Evolutionary conservation across 2,797 vertebrate genomes (phyloP).

Genomic region (Diceros bicornis): DNA sequence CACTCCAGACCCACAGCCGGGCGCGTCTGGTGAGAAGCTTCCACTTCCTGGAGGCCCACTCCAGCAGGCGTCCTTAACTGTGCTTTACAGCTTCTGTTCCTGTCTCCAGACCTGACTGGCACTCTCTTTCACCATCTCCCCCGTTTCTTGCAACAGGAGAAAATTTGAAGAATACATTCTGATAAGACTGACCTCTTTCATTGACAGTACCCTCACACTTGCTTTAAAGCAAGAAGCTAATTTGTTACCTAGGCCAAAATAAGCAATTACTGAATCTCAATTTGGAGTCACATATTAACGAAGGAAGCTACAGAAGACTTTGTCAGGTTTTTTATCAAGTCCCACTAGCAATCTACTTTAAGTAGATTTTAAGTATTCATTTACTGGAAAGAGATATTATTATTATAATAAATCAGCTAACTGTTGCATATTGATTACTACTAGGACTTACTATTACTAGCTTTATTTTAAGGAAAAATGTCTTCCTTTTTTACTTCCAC

Average conservation of each 20-base stretch:
- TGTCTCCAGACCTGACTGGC: neutral
- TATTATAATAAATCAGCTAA: neutral
- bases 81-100: neutral
- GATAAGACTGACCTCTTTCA: neutral
- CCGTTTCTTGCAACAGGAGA: neutral
- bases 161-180: neutral
- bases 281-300: neutral
- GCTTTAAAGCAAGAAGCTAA: neutral
- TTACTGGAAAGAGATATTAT: neutral
- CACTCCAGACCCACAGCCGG: rapidly evolving
- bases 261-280: neutral
- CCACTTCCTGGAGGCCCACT: neutral
- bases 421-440: neutral
- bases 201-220: neutral
- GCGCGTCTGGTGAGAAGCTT: neutral
- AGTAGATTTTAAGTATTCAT: conserved; percentile 17
- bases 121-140: neutral
- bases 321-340: neutral
- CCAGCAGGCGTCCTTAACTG: neutral
- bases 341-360: neutral
- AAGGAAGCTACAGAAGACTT: neutral
- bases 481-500: neutral
- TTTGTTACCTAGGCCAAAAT: neutral
- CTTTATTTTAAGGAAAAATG: neutral
- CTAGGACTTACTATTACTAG: neutral